Base-by-base conservation (phyloP, 2,888 invertebrate genomes). In the Rhingia rostrata region DNA sequence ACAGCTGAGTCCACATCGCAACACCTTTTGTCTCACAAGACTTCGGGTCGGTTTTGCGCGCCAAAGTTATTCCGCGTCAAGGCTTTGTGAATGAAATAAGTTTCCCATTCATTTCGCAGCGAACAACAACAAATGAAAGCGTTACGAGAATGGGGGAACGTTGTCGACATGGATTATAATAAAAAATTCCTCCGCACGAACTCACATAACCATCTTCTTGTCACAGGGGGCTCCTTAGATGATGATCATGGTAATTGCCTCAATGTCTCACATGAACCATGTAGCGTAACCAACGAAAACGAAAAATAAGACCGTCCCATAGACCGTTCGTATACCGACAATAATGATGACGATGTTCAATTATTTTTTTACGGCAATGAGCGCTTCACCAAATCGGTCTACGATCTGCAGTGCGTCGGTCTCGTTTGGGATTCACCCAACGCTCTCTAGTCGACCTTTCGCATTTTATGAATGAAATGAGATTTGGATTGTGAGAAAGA, bases 1-100 rank as follows among this genome's bases (percentile, higher is more conserved):
- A 63, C 78, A 78, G 82, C 82, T 83, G 82, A 83, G 72, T 78
- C 82, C 82, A 83, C 72, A 77, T 35, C 45, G 72, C 49, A 78
- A 67, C 78, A 78, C 78, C 77, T 77, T 82, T 82, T 75, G 70
- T 75, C 70, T 22, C 69, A 73, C 45, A 58, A 47, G 32, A 22
- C 51, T 22, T 30, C 37, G 35, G 47, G 54, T 10, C 10, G 43
- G 61, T 35, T 74, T 45, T 67, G 54, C 77, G 72, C 77, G 66
- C 66, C 77, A 77, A 72, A 72, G 12, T 58, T 41, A 37, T 56
- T 35, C 60, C 41, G 7, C 33, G n/a, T 10, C 51, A 6, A 30
- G 37, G 0, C 10, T 53, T 10, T n/a, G 56, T 81, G 81, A 81
- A 81, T 81, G 81, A 69, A 81, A 69, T 3, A 58, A 73, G 43